Evolutionary conservation across 2,888 invertebrate species (phyloP), one percentile per base, ranked within the genome.

Genomic region (Dinocampus coccinellae): DNA sequence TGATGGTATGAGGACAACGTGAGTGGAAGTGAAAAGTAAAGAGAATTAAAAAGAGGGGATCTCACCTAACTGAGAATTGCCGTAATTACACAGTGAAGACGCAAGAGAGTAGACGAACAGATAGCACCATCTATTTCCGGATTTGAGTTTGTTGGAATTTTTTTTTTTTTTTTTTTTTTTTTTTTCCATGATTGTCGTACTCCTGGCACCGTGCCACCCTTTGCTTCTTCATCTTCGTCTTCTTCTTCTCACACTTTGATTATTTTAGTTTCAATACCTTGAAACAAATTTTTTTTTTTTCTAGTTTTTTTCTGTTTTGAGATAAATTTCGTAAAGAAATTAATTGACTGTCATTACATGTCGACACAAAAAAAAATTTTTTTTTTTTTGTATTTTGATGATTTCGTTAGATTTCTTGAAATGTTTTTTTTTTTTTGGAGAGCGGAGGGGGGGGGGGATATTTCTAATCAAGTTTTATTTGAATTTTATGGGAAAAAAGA

Each of bases 81-180:
- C 70, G 63, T 70, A 72, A 72, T 72, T 71, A 71, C 61, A 62
- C 71, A n/a, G n/a, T 36, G 61, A 63, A 72, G 55, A 58, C 69
- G 69, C 63, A 69, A 57, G 53, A 60, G 39, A 70, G 72, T 47
- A 61, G 68, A 69, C 68, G 61, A 22, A 22, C 53, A 63, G 63
- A 57, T 57, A 69, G 69, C 39, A 69, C 70, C 69, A 64, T 47
- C 72, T 72, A 72, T 74, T 74, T 74, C 72, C 74, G 74, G 71
- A 74, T 69, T 72, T 67, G 53, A 47, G 71, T 69, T 57, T 64
- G 36, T 47, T 16, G 47, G 64, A 66, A 34, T 68, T 64, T n/a
- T n/a, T n/a, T n/a, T n/a, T n/a, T n/a, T n/a, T n/a, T n/a, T n/a
- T n/a, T n/a, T n/a, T n/a, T n/a, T n/a, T n/a, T n/a, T n/a, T n/a